Evolutionary conservation across 2,888 invertebrate species (phyloP).

Genomic region (Dicroscelio sp.): DNA sequence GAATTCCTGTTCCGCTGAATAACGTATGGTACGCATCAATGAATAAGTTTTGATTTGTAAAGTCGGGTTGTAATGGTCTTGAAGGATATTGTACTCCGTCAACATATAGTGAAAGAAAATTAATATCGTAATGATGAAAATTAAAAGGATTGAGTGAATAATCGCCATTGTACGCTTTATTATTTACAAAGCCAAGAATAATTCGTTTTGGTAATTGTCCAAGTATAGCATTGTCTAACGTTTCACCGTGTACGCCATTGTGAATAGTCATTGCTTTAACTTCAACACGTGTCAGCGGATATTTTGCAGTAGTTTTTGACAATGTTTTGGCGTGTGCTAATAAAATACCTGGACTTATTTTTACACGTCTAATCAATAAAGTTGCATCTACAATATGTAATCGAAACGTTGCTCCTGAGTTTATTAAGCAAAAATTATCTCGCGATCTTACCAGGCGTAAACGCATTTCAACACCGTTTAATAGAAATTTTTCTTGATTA

Average conservation of each 20-base stretch:
- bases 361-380: conserved; percentile 81
- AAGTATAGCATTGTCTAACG: conserved; percentile 87
- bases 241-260: conserved; percentile 79
- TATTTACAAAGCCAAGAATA: conserved; percentile 85
- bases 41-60: conserved; percentile 60
- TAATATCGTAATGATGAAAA: conserved; percentile 72
- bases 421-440: conserved; percentile 78
- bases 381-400: conserved; percentile 58
- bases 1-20: conserved; percentile 80
- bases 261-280: conserved; percentile 83
- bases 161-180: conserved; percentile 81
- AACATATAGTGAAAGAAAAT: not conserved
- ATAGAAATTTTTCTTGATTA: conserved; percentile 81
- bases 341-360: conserved; percentile 83
- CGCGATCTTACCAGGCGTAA: conserved; percentile 48
- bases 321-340: conserved; percentile 84
- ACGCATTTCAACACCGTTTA: conserved; percentile 61
- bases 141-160: conserved; percentile 71
- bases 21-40: conserved; percentile 85
- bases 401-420: not conserved
- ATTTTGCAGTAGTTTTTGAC: conserved; percentile 68
- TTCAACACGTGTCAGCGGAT: conserved; percentile 65
- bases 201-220: conserved; percentile 87
- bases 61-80: conserved; percentile 81
- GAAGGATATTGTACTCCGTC: conserved; percentile 65